Evolutionary conservation across 2,113 vertebrate species (phyloP).

Genomic region (Nyctereutes procyonoides): DNA sequence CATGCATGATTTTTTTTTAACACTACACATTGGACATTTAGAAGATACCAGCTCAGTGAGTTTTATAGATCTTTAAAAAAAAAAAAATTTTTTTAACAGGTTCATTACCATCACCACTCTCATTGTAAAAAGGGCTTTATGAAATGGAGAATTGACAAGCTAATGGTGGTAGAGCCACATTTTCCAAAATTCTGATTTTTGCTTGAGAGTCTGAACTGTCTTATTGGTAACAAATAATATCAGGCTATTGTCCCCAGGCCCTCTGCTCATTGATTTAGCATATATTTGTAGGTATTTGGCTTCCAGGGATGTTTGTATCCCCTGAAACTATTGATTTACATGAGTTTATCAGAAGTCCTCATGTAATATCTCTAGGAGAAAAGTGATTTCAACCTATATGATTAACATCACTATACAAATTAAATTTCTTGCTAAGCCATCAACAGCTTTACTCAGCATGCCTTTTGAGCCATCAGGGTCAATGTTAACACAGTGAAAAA

Average conservation of each 20-base stretch:
- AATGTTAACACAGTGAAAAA: background rate
- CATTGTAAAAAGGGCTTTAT: background rate
- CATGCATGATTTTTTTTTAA: background rate
- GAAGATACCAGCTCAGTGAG: background rate
- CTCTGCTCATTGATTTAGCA: background rate
- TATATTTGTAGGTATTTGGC: background rate
- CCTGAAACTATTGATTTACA: background rate
- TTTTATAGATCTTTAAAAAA: background rate
- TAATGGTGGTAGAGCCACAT: background rate
- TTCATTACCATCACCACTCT: background rate
- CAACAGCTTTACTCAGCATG: background rate
- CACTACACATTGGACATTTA: background rate
- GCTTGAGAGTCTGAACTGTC: background rate
- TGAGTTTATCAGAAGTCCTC: background rate
- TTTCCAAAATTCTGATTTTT: constrained; percentile 17
- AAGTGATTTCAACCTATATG: background rate
- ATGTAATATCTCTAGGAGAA: background rate
- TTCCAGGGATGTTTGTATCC: background rate
- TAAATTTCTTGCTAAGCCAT: background rate
- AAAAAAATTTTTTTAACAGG: background rate
- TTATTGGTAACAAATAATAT: background rate
- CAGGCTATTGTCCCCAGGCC: background rate
- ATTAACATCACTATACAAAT: background rate
- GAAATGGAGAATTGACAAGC: background rate
- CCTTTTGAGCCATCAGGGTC: background rate